Base-by-base conservation (phyloP, 2,888 invertebrate species). In the Eupithecia dodoneata region DNA sequence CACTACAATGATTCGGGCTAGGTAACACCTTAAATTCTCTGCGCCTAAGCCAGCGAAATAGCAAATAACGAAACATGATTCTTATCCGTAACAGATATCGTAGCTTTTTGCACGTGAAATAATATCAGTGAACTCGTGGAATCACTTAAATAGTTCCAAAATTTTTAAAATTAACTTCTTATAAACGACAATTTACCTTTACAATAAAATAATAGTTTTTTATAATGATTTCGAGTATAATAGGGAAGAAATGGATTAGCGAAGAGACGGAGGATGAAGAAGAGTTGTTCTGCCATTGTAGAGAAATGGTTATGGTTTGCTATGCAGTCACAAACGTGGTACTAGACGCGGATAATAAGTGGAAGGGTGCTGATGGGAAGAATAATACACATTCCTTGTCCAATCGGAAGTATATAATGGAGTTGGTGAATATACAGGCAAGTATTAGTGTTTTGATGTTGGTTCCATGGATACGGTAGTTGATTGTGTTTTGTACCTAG, bases 221-320 rank as follows among this genome's bases (percentile, higher is more conserved):
- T 81, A 81, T 83, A 81, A 93, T 93, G 91, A 85, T 87, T 74
- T 82, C 90, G 59, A 86, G 84, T 79, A 93, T 90, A 74, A 85
- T 88, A 49, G 89, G 87, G 80, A 93, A 91, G 80, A 94, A 93
- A 90, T 96, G 96, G 96, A 91, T 96, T 42, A 96, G 96, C 80
- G 90, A 95, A 72, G 96, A 96, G 85, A 92, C 92, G 2, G 86
- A 89, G 1, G 96, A 96, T 1, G 94, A 95, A 79, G 93, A 93
- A 76, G 93, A 91, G 55, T 83, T 95, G 45, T 96, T 96, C 84
- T 85, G 83, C 59, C 94, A 95, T 79, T 96, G 96, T 82, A 93
- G 91, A 75, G 94, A 95, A 81, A 92, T 96, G 88, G 94, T 95
- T 83, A 87, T 87, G 44, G 95, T 93, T 79, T 94, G 93, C 91